Percentiles rank a stretch among this genome's conserved stretches.
Evolutionary conservation across 2,888 invertebrate species (phyloP).

Genomic region (Drosophila subsilvestris): DNA sequence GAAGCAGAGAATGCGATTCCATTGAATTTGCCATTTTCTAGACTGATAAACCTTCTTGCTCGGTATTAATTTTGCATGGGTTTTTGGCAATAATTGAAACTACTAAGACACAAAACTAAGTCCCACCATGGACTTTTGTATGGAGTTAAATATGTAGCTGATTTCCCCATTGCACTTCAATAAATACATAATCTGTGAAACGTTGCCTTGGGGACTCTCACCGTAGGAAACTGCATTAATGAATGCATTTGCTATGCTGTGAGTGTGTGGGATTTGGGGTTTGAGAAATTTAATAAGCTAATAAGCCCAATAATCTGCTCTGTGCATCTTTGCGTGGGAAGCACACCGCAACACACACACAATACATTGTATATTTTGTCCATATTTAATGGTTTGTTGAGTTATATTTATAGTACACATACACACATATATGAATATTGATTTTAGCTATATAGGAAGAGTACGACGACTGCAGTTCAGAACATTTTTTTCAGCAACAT

Average conservation of each 20-base stretch:
- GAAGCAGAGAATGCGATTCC: too few species aligned
- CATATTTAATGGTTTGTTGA: constrained; percentile 31
- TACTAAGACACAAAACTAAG: constrained; percentile 51
- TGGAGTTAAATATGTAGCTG: constrained; percentile 21
- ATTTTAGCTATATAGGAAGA: constrained; percentile 54
- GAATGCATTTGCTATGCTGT: background rate
- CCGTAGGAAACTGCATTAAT: constrained; percentile 1
- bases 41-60: background rate
- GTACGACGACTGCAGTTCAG: constrained; percentile 78
- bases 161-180: constrained; percentile 55
- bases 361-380: constrained; percentile 11
- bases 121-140: constrained; percentile 26
- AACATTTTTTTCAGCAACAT: constrained; percentile 78
- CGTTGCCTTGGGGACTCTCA: background rate
- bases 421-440: constrained; percentile 69
- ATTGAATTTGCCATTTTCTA: background rate
- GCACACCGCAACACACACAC: background rate
- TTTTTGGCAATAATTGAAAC: constrained; percentile 53
- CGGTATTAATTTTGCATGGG: constrained; percentile 25
- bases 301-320: constrained; percentile 12
- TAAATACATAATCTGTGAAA: constrained; percentile 61
- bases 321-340: background rate
- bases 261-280: background rate
- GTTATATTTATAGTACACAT: constrained; percentile 67
- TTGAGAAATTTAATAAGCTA: background rate